These are phyloP conservation scores for Solenopsis fugax DNA, from an alignment of 1,140 invertebrate species.

Conservation along the genomic window DNA sequence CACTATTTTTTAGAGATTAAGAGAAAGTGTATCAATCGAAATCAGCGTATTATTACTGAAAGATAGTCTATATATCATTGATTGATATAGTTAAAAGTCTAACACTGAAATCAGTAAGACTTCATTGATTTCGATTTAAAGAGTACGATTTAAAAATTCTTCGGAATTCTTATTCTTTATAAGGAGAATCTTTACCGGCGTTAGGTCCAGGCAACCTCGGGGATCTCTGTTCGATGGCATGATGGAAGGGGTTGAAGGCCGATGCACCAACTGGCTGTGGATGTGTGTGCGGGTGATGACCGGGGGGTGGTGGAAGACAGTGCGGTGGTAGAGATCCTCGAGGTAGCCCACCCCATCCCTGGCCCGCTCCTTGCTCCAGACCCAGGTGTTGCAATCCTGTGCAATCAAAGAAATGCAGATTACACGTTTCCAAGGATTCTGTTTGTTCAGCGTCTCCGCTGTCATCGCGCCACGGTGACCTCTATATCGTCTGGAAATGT, in stretches of 20 bases:
- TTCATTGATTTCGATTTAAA: no score
- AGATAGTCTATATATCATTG: no score
- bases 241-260: constrained; percentile 86
- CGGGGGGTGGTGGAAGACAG: constrained; percentile 85
- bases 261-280: constrained; percentile 82
- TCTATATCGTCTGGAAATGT: constrained; percentile 38
- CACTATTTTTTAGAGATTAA: no score
- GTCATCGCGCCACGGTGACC: constrained; percentile 38
- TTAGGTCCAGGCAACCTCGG: constrained; percentile 80
- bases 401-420: constrained; percentile 78
- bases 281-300: constrained; percentile 84
- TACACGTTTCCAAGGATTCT: constrained; percentile 55
- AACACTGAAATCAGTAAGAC: no score
- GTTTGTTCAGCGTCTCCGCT: constrained; percentile 40
- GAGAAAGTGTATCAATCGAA: no score
- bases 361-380: constrained; percentile 82
- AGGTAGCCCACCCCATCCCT: constrained; percentile 85
- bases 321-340: constrained; percentile 84
- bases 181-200: constrained; percentile 75
- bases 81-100: no score
- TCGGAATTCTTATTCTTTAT: not conserved
- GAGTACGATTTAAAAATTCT: not conserved
- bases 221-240: constrained; percentile 84
- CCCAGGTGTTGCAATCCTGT: constrained; percentile 84
- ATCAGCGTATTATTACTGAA: no score